Evolutionary conservation across 2,888 invertebrate species (phyloP), one percentile per base, ranked within the genome.

Genomic region (Heliconius hortense): DNA sequence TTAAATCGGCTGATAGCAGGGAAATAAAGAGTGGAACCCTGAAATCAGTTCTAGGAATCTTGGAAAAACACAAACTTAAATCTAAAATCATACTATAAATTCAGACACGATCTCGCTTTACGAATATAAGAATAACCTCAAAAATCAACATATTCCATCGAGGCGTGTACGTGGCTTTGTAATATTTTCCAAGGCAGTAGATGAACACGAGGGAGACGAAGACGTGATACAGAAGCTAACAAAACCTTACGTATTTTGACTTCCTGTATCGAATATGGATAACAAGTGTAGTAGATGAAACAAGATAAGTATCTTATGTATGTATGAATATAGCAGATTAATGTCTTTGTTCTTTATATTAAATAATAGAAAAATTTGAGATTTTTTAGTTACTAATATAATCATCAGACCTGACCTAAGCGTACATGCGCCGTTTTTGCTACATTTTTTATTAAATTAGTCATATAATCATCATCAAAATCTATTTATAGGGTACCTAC

Each of bases 151-250:
- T 31, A 53, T n/a, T 53, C 53, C 21, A 31, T 31, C 64, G 64
- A 24, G 64, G 35, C 64, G 35, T 15, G 21, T 24, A 15, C 24
- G 60, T 21, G 69, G 56, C 56, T 28, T 21, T 21, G 56, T 35
- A 35, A 53, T 31, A 15, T 69, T 69, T 60, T 60, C 39, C 60
- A 26, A 71, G 39, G 60, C 60, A 71, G 15, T 35, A 53, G 53
- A 60, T 71, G 60, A 60, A 71, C 60, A 71, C 18, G 71, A 43
- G 59, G 35, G 59, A 59, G 35, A 39, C 39, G 31, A 59, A 71
- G n/a, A 71, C 70, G 59, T 71, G 71, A 71, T 71, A 60, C 39
- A 24, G n/a, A 13, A 39, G 24, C 35, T n/a, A 39, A 24, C 64
- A 64, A 64, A 64, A 24, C 8, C 10, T 31, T 21, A 31, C 26